These are phyloP conservation scores for Chromis chromis DNA, from an alignment of 2,797 vertebrate species.

Conservation along the genomic window DNA sequence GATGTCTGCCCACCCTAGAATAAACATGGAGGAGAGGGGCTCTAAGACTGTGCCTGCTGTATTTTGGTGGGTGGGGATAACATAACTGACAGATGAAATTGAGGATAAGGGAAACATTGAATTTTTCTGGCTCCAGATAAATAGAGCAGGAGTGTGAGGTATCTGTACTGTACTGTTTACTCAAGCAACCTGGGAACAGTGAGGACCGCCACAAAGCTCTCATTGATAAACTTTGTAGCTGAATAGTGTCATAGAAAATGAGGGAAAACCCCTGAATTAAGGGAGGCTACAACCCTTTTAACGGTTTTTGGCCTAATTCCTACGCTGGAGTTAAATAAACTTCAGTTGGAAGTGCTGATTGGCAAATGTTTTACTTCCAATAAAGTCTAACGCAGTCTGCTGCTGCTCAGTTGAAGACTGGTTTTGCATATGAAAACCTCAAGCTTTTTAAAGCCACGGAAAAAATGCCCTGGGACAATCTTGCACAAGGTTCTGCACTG, in stretches of 20 bases:
- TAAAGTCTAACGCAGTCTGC: conserved; percentile 57
- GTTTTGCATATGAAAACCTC: conserved; percentile 82
- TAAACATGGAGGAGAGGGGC: conserved; percentile 33
- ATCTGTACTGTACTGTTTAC: conserved; percentile 81
- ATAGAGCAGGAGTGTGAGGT: conserved; percentile 74
- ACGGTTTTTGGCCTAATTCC: conserved; percentile 73
- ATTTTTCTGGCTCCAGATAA: conserved; percentile 76
- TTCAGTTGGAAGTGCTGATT: conserved; percentile 68
- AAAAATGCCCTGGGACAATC: conserved; percentile 68
- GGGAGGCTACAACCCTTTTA: conserved; percentile 71
- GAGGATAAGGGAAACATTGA: conserved; percentile 73
- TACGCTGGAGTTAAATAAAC: conserved; percentile 78
- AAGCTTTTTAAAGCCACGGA: conserved; percentile 62
- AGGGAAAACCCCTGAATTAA: conserved; percentile 71
- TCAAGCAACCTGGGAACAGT: conserved; percentile 77
- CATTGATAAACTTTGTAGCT: conserved; percentile 83
- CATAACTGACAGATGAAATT: conserved; percentile 74
- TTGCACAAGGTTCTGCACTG: conserved; percentile 62
- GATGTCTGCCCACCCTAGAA: conserved; percentile 52
- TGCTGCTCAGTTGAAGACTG: conserved; percentile 64
- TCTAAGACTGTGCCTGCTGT: conserved; percentile 48
- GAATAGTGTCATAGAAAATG: conserved; percentile 81
- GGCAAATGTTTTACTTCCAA: conserved; percentile 66
- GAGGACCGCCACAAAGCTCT: conserved; percentile 79
- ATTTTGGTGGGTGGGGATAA: conserved; percentile 48